phyloP scores from a whole-genome alignment of 1,140 invertebrate genomes.

The Himalopsyche phryganea region DNA sequence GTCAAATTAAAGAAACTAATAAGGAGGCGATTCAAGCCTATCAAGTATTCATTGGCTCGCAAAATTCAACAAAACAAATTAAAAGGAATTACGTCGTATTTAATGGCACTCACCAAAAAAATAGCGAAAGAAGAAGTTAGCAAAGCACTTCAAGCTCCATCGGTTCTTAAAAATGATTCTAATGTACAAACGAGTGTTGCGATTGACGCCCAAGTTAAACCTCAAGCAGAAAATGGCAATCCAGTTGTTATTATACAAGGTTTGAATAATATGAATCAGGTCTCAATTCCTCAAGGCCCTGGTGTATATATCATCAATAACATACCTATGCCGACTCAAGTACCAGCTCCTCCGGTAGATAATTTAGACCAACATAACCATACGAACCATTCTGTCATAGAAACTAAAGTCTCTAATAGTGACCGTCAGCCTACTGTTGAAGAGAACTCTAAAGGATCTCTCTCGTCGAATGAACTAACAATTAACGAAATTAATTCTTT shows the following conservation, averaged over 20 bases:
- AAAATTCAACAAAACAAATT: background rate
- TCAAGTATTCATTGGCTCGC: background rate
- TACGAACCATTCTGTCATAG: no score
- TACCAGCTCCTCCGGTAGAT: no score
- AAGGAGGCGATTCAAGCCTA: background rate
- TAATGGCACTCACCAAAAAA: conserved; percentile 6
- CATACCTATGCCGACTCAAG: no score
- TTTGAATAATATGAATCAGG: background rate
- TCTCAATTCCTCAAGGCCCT: background rate
- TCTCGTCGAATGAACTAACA: no score
- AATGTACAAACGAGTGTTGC: no score
- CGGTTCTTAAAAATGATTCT: background rate
- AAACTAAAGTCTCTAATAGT: no score
- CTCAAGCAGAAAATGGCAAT: background rate
- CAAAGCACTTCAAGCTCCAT: background rate
- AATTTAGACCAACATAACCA: no score
- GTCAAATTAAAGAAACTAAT: no score
- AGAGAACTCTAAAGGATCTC: no score
- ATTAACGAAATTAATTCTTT: no score
- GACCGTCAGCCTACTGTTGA: no score
- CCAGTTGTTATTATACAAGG: background rate
- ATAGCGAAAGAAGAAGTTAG: conserved; percentile 4
- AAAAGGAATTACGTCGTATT: conserved; percentile 1
- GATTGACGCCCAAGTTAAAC: background rate
- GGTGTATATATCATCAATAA: background rate